Conservation (phyloP, 1,140 invertebrate species). For the Nasonia vitripennis region DNA sequence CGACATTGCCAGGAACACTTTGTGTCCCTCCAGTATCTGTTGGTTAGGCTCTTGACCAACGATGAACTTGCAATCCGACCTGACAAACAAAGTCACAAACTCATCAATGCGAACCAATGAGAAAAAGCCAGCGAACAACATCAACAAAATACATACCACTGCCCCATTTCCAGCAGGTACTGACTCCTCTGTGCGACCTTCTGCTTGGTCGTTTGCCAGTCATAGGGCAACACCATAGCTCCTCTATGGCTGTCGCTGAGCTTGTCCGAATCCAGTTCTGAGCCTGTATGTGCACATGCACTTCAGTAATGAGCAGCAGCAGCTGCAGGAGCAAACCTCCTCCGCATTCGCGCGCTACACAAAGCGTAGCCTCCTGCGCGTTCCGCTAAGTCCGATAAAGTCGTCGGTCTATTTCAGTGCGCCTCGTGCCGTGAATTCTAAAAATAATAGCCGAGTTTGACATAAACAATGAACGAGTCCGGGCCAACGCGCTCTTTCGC, state of each 20-base stretch:
- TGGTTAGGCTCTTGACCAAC: slow-evolving; percentile 86
- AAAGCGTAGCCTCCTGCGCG: neutral
- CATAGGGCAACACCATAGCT: slow-evolving; percentile 72
- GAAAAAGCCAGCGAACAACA: neutral
- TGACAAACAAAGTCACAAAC: neutral
- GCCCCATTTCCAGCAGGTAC: slow-evolving; percentile 83
- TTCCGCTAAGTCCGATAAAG: slow-evolving; percentile 4
- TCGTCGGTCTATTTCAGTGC: slow-evolving; percentile 12
- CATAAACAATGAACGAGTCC: slow-evolving; percentile 35
- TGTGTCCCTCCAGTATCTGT: slow-evolving; percentile 84
- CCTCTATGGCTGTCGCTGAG: neutral
- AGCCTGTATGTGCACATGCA: neutral
- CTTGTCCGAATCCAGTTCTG: slow-evolving; percentile 35
- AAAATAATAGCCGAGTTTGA: slow-evolving; percentile 31
- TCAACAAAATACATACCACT: slow-evolving; percentile 76
- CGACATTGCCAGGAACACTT: slow-evolving; percentile 88
- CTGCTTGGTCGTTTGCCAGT: slow-evolving; percentile 85
- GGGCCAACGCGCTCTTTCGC: neutral
- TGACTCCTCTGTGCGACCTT: slow-evolving; percentile 82
- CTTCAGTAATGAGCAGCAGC: neutral
- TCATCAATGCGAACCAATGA: neutral
- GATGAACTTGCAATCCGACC: slow-evolving; percentile 88
- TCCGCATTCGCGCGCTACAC: neutral
- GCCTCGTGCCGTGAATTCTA: slow-evolving; percentile 34
- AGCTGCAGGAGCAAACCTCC: neutral